Percentiles rank a stretch among this genome's conserved stretches.
These are phyloP conservation scores for Thryonomys swinderianus DNA, from an alignment of 2,113 vertebrate genomes.

Conservation along the genomic window DNA sequence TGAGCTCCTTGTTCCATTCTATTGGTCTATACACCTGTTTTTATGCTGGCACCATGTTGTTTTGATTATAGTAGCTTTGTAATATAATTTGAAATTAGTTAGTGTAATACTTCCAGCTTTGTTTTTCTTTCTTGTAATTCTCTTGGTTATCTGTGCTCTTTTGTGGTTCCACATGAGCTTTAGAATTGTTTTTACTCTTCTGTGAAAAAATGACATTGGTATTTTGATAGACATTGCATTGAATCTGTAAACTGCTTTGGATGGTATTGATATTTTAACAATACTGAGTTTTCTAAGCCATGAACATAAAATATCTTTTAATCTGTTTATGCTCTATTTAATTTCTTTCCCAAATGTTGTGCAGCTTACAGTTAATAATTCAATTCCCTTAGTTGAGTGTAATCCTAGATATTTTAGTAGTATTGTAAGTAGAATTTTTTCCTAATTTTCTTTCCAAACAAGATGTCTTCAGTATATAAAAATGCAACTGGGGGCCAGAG, in stretches of 20 bases:
- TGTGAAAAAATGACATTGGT: background rate
- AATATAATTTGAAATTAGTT: background rate
- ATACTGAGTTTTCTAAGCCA: background rate
- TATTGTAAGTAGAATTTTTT: background rate
- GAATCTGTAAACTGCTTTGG: background rate
- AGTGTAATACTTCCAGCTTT: background rate
- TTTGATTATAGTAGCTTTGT: background rate
- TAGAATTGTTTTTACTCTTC: background rate
- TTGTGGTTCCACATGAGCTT: background rate
- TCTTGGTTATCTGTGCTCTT: background rate
- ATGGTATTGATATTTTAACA: background rate
- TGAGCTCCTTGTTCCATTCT: background rate
- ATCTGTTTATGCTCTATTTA: background rate
- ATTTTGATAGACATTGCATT: background rate
- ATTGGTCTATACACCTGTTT: background rate
- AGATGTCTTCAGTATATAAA: background rate
- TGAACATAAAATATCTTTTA: background rate
- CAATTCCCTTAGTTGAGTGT: background rate
- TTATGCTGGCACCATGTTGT: background rate
- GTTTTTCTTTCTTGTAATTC: background rate
- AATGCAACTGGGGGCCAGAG: background rate
- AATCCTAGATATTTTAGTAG: background rate
- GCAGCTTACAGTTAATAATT: background rate
- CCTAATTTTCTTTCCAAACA: background rate
- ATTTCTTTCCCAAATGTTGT: background rate